Evolutionary conservation across 92 coral and sea anemone genomes (phyloP), one percentile per base, ranked within the genome.

Genomic region (Epizoanthus ramosus): DNA sequence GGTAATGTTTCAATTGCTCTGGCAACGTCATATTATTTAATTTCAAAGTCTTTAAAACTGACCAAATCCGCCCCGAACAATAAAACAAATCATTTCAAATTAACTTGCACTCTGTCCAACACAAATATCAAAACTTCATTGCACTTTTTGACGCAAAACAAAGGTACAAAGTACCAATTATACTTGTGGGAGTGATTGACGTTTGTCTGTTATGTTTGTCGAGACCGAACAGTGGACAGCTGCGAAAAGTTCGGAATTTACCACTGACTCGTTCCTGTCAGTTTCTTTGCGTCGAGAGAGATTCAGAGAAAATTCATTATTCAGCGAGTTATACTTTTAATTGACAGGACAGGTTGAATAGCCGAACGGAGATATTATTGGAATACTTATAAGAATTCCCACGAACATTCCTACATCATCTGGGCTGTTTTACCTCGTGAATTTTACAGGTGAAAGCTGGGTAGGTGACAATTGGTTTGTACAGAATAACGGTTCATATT

Each of bases 381-480:
- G n/a, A 67, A 24, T 37, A 67, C 47, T 16, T 2, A n/a, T 2
- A 35, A 67, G 72, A 67, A 67, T 67, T 67, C 72, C 72, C 72
- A 67, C 72, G 72, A 28, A 67, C 72, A 33, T 67, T 67, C 72
- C 72, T 4, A 21, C 50, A 14, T 16, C 7, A 64, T 24, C 39
- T 64, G 25, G 4, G 41, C 54, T 8, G n/a, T 8, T 64, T 64
- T 64, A 10, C 23, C 17, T 64, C 69, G 41, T 15, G 17, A 64
- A 24, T 64, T 65, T 25, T 65, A 4, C 22, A 33, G 28, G 72
- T 67, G 47, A 67, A 67, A 33, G 50, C 3, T 1, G 72, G 3
- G 39, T 9, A 25, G 70, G 45, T 65, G 68, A 31, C 43, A 65
- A 65, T 67, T 41, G 72, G 72, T 33, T 67, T 28, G 35, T 67